phyloP scores from a whole-genome alignment of 2,113 vertebrate genomes.

The Pterocles gutturalis region DNA sequence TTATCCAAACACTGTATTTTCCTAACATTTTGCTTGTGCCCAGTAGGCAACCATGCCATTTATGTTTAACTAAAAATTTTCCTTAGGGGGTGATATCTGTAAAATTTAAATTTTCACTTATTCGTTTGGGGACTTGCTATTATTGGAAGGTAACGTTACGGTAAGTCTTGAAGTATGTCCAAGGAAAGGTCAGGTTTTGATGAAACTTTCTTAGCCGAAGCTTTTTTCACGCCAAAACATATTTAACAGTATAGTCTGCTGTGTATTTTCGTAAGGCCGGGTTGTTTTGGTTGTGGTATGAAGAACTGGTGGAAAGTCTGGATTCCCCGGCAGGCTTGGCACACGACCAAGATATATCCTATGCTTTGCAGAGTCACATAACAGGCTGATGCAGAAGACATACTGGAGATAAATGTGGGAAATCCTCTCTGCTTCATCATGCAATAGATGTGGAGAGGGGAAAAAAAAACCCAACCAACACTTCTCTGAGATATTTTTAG shows the following conservation, averaged over 20 bases:
- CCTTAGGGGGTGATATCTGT: constrained; percentile 33
- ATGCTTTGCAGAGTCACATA: constrained; percentile 52
- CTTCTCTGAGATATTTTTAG: constrained; percentile 10
- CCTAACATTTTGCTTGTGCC: constrained; percentile 65
- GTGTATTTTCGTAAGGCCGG: neutral
- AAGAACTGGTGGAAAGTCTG: constrained; percentile 10
- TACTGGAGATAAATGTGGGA: neutral
- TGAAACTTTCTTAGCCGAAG: neutral
- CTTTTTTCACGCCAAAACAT: neutral
- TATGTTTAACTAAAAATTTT: constrained; percentile 28
- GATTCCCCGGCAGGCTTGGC: constrained; percentile 45
- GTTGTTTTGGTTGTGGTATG: neutral
- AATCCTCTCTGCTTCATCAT: constrained; percentile 41
- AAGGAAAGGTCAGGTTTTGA: constrained; percentile 40
- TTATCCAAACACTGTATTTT: constrained; percentile 71
- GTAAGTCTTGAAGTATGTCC: constrained; percentile 41
- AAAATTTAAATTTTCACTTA: constrained; percentile 62
- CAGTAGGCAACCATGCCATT: constrained; percentile 42
- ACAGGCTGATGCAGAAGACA: constrained; percentile 31
- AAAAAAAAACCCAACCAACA: neutral
- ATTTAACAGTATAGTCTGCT: neutral
- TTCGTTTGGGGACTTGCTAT: neutral
- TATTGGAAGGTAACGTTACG: constrained; percentile 15
- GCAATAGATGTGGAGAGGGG: neutral
- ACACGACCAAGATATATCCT: neutral